These are phyloP conservation scores for Xenotilapia longispinis DNA, from an alignment of 2,113 vertebrate species.

Conservation along the genomic window DNA sequence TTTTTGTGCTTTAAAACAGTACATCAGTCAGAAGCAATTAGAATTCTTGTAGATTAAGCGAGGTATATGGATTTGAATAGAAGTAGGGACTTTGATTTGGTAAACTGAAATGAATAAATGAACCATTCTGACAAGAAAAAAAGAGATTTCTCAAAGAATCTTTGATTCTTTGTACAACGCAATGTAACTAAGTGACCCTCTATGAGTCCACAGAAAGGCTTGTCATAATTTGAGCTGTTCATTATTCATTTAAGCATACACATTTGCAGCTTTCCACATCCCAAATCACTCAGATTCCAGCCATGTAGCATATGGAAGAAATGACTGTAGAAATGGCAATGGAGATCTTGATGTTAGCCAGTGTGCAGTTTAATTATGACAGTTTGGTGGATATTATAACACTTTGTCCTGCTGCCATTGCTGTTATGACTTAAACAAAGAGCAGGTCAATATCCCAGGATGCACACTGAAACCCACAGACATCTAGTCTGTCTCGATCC, in stretches of 20 bases:
- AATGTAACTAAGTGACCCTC: background rate
- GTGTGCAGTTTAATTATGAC: conserved; percentile 35
- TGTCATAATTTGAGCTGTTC: background rate
- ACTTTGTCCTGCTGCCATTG: conserved; percentile 20
- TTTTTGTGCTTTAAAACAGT: background rate
- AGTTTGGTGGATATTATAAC: conserved; percentile 16
- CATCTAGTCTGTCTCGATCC: background rate
- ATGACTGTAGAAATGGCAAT: background rate
- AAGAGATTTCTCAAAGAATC: background rate
- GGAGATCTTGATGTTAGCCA: background rate
- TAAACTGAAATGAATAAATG: no score
- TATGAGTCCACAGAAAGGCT: background rate
- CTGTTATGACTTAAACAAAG: conserved; percentile 28
- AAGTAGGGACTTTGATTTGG: background rate
- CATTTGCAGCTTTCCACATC: background rate
- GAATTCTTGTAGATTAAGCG: background rate
- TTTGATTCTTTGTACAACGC: background rate
- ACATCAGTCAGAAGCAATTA: background rate
- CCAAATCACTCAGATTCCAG: background rate
- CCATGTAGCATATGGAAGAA: background rate
- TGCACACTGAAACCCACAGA: conserved; percentile 14
- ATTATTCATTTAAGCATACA: background rate
- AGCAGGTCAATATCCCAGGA: conserved; percentile 10
- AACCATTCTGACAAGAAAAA: no score
- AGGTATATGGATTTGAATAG: background rate